Percentiles rank a stretch among this genome's conserved stretches.
These are phyloP conservation scores for Dryomyza anilis DNA, from an alignment of 2,888 invertebrate genomes.

Conservation along the genomic window DNA sequence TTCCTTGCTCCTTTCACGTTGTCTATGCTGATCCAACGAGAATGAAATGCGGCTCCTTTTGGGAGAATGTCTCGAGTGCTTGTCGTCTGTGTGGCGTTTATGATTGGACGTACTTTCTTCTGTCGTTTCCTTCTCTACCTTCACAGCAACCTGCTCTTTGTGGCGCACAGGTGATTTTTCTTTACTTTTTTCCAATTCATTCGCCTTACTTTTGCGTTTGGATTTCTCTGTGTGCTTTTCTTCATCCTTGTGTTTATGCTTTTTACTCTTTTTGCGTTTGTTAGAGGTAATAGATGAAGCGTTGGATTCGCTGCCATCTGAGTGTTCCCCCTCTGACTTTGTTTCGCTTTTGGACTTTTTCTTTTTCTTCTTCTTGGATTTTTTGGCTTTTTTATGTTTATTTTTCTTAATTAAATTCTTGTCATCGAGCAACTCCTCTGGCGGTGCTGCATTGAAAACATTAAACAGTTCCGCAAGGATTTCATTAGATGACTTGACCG, in stretches of 20 bases:
- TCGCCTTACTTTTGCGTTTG: slow-evolving; percentile 29
- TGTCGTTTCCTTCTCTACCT: not conserved
- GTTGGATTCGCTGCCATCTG: slow-evolving; percentile 15
- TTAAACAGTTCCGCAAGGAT: slow-evolving; percentile 83
- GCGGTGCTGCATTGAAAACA: slow-evolving; percentile 71
- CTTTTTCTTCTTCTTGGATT: slow-evolving; percentile 56
- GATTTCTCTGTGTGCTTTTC: slow-evolving; percentile 46
- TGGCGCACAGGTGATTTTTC: slow-evolving; percentile 30
- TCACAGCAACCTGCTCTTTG: not conserved
- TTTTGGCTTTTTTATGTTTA: slow-evolving; percentile 57
- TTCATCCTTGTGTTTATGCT: slow-evolving; percentile 47
- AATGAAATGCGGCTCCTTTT: slow-evolving; percentile 11
- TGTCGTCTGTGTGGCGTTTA: slow-evolving; percentile 34
- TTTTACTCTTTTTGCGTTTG: slow-evolving; percentile 48
- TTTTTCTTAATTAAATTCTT: slow-evolving; percentile 52
- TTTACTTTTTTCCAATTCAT: slow-evolving; percentile 26
- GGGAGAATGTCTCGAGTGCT: not conserved
- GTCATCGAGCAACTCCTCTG: slow-evolving; percentile 64
- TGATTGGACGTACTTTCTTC: not conserved
- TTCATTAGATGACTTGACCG: slow-evolving; percentile 64
- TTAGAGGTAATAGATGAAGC: slow-evolving; percentile 6
- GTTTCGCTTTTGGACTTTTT: slow-evolving; percentile 23
- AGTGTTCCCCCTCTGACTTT: slow-evolving; percentile 24
- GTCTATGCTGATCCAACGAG: slow-evolving; percentile 3
- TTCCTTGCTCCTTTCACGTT: slow-evolving; percentile 46